A percentile compares a stretch with the other conserved stretches of the same genome.
phyloP scores from a whole-genome alignment of 2,888 invertebrate genomes.

The Physocephala rufipes region DNA sequence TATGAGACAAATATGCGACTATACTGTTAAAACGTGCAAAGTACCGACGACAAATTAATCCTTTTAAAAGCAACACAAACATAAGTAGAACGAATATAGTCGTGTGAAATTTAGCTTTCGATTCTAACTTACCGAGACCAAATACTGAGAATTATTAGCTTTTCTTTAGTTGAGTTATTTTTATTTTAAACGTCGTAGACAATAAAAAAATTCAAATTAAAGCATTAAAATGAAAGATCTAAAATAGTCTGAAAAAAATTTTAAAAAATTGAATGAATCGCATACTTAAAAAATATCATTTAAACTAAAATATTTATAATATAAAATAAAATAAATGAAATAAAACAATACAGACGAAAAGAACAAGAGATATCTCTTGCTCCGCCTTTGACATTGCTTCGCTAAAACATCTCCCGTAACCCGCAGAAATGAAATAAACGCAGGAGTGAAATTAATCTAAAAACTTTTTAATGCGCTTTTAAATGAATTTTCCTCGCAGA shows the following conservation, averaged over 20 bases:
- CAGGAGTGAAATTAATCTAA: conserved; percentile 61
- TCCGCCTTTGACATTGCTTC: background rate
- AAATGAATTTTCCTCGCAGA: conserved; percentile 50
- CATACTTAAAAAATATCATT: too few relatives aligned
- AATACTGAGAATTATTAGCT: too few relatives aligned
- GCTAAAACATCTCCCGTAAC: background rate
- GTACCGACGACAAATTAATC: too few relatives aligned
- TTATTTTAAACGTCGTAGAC: too few relatives aligned
- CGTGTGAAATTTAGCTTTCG: background rate
- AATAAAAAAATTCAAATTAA: too few relatives aligned
- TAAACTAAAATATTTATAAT: background rate
- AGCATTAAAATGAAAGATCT: too few relatives aligned
- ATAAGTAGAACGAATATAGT: background rate
- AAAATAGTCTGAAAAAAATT: too few relatives aligned
- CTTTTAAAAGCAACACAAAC: background rate
- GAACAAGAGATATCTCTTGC: too few relatives aligned
- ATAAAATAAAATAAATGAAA: background rate
- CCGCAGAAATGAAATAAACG: conserved; percentile 24
- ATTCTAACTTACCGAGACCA: too few relatives aligned
- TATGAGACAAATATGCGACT: background rate
- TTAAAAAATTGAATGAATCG: too few relatives aligned
- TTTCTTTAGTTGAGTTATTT: too few relatives aligned
- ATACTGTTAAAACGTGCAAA: background rate
- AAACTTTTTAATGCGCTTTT: conserved; percentile 64
- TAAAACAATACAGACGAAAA: background rate